phyloP scores from a whole-genome alignment of 2,113 vertebrate genomes.

The Serinus canaria region DNA sequence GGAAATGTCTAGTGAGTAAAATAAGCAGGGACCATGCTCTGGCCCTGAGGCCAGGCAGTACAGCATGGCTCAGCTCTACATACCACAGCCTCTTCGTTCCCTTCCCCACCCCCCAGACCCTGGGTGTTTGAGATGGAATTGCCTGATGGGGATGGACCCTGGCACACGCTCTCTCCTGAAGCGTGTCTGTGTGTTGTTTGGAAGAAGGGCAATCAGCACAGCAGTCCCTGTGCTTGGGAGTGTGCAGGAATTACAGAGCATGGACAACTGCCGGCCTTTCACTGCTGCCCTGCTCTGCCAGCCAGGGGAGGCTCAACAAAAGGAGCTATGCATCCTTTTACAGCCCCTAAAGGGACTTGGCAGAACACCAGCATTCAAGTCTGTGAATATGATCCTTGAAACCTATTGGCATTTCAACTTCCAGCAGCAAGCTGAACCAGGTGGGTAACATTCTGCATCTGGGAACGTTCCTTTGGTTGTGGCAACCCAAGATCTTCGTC shows the following conservation, averaged over 20 bases:
- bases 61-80: neutral
- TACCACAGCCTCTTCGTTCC: neutral
- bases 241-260: neutral
- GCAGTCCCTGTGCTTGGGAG: neutral
- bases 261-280: neutral
- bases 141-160: constrained; percentile 11
- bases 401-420: neutral
- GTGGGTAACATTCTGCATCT: neutral
- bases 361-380: neutral
- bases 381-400: neutral
- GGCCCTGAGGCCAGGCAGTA: constrained; percentile 5
- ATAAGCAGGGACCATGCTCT: neutral
- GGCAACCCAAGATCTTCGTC: neutral
- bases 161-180: constrained; percentile 25
- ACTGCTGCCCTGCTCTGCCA: neutral
- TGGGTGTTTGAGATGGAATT: neutral
- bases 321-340: neutral
- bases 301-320: neutral
- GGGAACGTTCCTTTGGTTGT: neutral
- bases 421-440: neutral
- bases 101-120: neutral
- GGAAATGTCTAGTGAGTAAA: constrained; percentile 50
- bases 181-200: neutral
- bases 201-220: neutral
- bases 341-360: neutral